Conservation (phyloP, 2,113 vertebrate species). For the Paradoxurus hermaphroditus region DNA sequence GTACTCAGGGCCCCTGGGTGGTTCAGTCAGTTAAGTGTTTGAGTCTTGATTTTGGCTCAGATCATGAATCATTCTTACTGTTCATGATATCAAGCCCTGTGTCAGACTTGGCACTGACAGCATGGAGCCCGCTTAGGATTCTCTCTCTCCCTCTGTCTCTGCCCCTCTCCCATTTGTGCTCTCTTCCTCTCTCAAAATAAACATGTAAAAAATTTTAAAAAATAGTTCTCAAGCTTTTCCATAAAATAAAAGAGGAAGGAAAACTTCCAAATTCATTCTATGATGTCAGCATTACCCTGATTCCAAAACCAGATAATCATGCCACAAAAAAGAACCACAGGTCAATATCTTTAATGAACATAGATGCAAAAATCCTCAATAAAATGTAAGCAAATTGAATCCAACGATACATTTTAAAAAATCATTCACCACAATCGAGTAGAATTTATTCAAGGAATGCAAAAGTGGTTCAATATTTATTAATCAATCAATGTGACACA, state of each 20-base stretch:
- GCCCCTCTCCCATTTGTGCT: too few relatives aligned
- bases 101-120: too few relatives aligned
- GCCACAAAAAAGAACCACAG: background rate
- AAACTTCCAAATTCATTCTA: background rate
- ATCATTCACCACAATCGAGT: background rate
- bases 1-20: too few relatives aligned
- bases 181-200: too few relatives aligned
- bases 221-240: background rate
- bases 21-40: too few relatives aligned
- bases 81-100: too few relatives aligned
- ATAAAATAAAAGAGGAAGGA: background rate
- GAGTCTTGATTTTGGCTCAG: too few relatives aligned
- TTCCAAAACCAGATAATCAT: background rate
- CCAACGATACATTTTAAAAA: background rate
- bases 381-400: background rate
- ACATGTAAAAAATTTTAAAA: too few relatives aligned
- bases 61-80: too few relatives aligned
- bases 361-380: background rate
- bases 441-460: background rate
- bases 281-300: background rate
- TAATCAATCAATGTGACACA: background rate
- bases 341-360: background rate
- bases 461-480: background rate
- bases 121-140: too few relatives aligned
- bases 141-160: too few relatives aligned